These are phyloP conservation scores for Volucella inflata DNA, from an alignment of 2,888 invertebrate species.

Conservation along the genomic window DNA sequence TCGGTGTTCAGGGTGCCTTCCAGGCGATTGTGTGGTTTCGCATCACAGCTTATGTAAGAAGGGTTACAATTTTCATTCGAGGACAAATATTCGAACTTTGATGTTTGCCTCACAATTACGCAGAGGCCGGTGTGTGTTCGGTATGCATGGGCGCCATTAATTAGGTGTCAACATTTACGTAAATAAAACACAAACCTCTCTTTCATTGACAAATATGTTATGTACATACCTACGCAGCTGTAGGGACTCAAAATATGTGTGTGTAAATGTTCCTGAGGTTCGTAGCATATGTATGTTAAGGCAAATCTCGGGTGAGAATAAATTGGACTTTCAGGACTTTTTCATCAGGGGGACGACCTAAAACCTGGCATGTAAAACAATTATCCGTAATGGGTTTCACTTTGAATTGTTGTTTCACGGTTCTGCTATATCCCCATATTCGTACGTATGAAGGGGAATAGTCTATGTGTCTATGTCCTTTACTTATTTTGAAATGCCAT, in stretches of 20 bases:
- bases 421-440: neutral
- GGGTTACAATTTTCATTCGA: conserved; percentile 7
- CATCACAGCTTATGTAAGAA: neutral
- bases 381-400: conserved; percentile 33
- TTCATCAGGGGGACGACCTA: too few species aligned
- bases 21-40: neutral
- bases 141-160: conserved; percentile 49
- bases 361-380: conserved; percentile 45
- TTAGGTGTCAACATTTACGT: conserved; percentile 55
- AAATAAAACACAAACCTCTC: conserved; percentile 14
- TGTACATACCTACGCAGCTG: neutral
- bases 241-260: neutral
- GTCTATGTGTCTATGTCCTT: too few species aligned
- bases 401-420: conserved; percentile 18
- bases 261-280: neutral
- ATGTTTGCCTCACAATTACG: conserved; percentile 28
- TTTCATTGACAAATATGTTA: neutral
- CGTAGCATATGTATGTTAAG: conserved; percentile 6
- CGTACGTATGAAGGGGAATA: neutral
- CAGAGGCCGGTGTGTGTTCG: neutral
- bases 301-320: conserved; percentile 43
- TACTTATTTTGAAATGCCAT: too few species aligned
- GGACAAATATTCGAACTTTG: conserved; percentile 25
- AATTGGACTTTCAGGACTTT: conserved; percentile 26
- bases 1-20: neutral